phyloP scores from a whole-genome alignment of 1,140 invertebrate genomes.

The Zelostemma sp. region DNA sequence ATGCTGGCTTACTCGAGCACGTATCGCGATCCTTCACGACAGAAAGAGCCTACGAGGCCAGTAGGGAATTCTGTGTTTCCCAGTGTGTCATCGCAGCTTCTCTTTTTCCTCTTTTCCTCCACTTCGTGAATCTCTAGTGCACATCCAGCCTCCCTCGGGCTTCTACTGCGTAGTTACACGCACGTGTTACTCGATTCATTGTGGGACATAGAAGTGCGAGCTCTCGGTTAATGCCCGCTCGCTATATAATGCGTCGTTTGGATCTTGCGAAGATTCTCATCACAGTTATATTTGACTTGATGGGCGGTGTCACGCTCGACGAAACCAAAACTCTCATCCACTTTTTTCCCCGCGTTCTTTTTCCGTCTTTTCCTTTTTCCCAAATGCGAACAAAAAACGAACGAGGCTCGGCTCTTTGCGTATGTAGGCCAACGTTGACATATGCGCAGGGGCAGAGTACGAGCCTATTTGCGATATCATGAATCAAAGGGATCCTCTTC shows the following conservation, averaged over 20 bases:
- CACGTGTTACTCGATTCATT: slow-evolving; percentile 13
- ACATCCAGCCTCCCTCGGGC: slow-evolving; percentile 19
- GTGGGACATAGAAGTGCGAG: slow-evolving; percentile 14
- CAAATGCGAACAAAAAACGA: slow-evolving; percentile 5
- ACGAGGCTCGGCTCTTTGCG: background rate
- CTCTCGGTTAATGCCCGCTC: slow-evolving; percentile 7
- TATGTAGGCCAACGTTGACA: slow-evolving; percentile 8
- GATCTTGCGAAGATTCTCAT: slow-evolving; percentile 4
- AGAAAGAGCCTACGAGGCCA: background rate
- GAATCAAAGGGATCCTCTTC: slow-evolving; percentile 3
- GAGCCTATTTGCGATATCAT: slow-evolving; percentile 4
- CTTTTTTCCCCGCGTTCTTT: background rate
- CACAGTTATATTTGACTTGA: slow-evolving; percentile 4
- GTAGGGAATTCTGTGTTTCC: slow-evolving; percentile 42
- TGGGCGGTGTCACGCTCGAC: slow-evolving; percentile 6
- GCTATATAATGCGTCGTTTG: slow-evolving; percentile 3
- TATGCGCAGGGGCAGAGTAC: slow-evolving; percentile 2
- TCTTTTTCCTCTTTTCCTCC: slow-evolving; percentile 7
- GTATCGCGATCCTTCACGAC: background rate
- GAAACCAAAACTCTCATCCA: slow-evolving; percentile 7
- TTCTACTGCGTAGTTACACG: slow-evolving; percentile 31
- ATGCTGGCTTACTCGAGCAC: slow-evolving; percentile 19
- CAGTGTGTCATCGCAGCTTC: slow-evolving; percentile 51
- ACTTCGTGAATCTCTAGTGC: background rate
- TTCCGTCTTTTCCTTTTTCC: slow-evolving; percentile 3